These are phyloP conservation scores for Fistularia commersonii DNA, from an alignment of 2,797 vertebrate genomes.

Conservation along the genomic window DNA sequence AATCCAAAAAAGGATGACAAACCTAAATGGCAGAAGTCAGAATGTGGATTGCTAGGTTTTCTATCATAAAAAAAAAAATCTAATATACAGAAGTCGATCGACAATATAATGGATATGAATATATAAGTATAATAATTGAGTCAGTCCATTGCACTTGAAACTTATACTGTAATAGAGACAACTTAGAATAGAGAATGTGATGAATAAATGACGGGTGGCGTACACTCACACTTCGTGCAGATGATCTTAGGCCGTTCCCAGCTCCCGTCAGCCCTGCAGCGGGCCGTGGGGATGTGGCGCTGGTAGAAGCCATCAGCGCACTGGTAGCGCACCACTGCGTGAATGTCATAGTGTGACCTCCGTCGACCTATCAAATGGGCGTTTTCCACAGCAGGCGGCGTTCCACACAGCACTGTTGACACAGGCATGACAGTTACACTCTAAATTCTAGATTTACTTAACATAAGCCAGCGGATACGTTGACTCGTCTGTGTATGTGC, in stretches of 20 bases:
- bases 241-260: slow-evolving; percentile 92
- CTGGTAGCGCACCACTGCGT: slow-evolving; percentile 90
- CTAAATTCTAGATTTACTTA: not conserved
- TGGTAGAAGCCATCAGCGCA: slow-evolving; percentile 88
- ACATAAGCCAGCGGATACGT: not conserved
- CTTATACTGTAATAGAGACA: not conserved
- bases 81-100: too few species aligned
- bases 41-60: too few species aligned
- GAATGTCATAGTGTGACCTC: slow-evolving; percentile 88
- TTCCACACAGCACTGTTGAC: slow-evolving; percentile 85
- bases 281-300: slow-evolving; percentile 85
- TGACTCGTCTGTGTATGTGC: not conserved
- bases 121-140: too few species aligned
- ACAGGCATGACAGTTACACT: not conserved
- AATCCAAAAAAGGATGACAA: too few species aligned
- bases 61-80: too few species aligned
- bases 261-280: slow-evolving; percentile 84
- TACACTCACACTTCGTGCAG: slow-evolving; percentile 89
- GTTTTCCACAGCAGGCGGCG: slow-evolving; percentile 86
- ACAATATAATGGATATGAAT: too few species aligned
- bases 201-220: not conserved
- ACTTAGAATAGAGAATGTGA: not conserved
- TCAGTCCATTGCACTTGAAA: too few species aligned
- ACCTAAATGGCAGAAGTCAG: too few species aligned
- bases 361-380: slow-evolving; percentile 83